Evolutionary conservation across 2,113 vertebrate genomes (phyloP).

Genomic region (Sinocyclocheilus anophthalmus): DNA sequence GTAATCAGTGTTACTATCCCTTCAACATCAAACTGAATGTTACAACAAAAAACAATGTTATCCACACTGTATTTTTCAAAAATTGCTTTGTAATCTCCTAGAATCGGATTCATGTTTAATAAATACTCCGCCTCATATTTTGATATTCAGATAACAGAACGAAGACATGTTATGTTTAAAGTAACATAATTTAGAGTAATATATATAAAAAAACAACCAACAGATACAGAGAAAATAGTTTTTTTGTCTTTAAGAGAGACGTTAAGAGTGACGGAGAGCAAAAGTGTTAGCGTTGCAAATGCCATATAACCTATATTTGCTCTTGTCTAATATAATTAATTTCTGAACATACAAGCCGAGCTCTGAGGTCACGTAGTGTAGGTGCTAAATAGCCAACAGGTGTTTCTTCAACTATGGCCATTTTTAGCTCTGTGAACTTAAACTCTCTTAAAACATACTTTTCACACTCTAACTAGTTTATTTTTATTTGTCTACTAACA

Average conservation of each 20-base stretch:
- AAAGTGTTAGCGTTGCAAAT: conserved; percentile 49
- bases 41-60: background rate
- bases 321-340: conserved; percentile 50
- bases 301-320: conserved; percentile 47
- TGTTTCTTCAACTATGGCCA: background rate
- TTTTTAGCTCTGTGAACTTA: background rate
- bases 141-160: background rate
- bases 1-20: background rate
- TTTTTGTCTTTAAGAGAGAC: background rate
- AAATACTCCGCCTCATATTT: background rate
- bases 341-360: conserved; percentile 45
- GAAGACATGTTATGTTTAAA: no score
- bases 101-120: background rate
- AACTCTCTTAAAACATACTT: background rate
- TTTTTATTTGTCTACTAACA: background rate
- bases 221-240: no score
- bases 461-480: background rate
- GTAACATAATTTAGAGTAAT: no score
- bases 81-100: background rate
- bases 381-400: background rate
- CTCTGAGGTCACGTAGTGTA: conserved; percentile 22
- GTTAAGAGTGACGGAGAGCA: background rate
- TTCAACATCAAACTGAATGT: background rate
- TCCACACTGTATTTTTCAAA: background rate
- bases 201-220: no score